A percentile compares a stretch with the other conserved stretches of the same genome.
phyloP scores from a whole-genome alignment of 2,888 invertebrate species.

The Drosophila conformis region DNA sequence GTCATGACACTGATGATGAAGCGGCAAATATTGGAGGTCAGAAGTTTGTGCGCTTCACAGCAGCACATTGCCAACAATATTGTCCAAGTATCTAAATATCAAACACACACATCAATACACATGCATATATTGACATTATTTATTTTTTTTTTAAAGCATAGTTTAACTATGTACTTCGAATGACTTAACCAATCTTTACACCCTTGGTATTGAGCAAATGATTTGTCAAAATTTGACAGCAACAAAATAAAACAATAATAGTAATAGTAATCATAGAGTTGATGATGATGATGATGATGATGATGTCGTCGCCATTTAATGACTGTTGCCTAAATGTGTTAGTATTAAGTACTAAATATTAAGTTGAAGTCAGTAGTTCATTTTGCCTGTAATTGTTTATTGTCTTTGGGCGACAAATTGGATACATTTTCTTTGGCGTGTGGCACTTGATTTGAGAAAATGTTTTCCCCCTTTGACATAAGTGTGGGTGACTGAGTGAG shows the following conservation, averaged over 20 bases:
- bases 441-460: background rate
- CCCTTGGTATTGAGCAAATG: constrained; percentile 71
- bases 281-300: constrained; percentile 15
- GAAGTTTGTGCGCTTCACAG: constrained; percentile 46
- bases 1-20: constrained; percentile 55
- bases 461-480: background rate
- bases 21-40: constrained; percentile 72
- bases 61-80: constrained; percentile 28
- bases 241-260: constrained; percentile 41
- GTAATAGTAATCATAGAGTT: constrained; percentile 19
- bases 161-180: constrained; percentile 24
- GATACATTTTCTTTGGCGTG: background rate
- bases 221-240: constrained; percentile 39
- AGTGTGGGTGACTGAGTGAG: constrained; percentile 6
- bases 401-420: background rate
- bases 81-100: constrained; percentile 17
- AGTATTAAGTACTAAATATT: constrained; percentile 13
- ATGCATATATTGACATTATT: constrained; percentile 12
- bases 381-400: constrained; percentile 22
- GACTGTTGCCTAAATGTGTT: constrained; percentile 20
- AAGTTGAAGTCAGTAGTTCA: constrained; percentile 18
- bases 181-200: constrained; percentile 64
- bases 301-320: constrained; percentile 3
- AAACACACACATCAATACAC: constrained; percentile 4
- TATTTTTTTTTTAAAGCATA: constrained; percentile 5